Evolutionary conservation across 2,797 vertebrate genomes (phyloP).

Genomic region (Coranthus polyacanthus): DNA sequence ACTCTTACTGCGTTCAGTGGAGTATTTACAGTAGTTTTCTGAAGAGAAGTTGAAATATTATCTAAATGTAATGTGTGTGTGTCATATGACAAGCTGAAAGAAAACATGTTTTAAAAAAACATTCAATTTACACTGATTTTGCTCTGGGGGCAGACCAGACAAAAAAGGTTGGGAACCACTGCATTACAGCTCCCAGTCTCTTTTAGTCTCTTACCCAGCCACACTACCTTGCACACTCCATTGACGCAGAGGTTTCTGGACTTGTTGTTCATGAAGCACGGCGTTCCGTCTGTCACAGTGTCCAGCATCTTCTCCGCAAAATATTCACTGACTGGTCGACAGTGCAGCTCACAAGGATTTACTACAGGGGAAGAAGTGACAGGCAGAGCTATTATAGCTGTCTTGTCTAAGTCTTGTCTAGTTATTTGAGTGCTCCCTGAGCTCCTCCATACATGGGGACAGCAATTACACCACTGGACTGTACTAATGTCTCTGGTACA

Average conservation of each 20-base stretch:
- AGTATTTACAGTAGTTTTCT: no score
- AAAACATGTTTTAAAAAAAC: no score
- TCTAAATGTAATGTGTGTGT: no score
- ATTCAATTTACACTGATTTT: no score
- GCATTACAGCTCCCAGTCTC: conserved; percentile 25
- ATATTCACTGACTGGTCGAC: conserved; percentile 87
- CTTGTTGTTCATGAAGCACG: conserved; percentile 92
- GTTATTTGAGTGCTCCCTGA: no score
- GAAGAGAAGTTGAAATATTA: no score
- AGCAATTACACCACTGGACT: conserved; percentile 1
- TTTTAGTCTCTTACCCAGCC: conserved; percentile 89
- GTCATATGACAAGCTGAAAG: no score
- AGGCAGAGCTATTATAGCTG: not conserved
- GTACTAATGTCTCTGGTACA: not conserved
- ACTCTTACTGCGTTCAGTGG: no score
- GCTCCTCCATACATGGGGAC: not conserved
- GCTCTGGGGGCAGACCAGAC: no score
- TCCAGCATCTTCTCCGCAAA: conserved; percentile 98
- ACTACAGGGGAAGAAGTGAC: conserved; percentile 69
- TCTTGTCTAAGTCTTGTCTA: no score
- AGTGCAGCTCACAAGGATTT: conserved; percentile 94
- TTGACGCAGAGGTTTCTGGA: conserved; percentile 96
- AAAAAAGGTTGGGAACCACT: no score
- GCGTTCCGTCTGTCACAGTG: conserved; percentile 93
- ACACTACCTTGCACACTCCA: conserved; percentile 99